These are phyloP conservation scores for Meliscaeva auricollis DNA, from an alignment of 2,888 invertebrate genomes.

Conservation along the genomic window DNA sequence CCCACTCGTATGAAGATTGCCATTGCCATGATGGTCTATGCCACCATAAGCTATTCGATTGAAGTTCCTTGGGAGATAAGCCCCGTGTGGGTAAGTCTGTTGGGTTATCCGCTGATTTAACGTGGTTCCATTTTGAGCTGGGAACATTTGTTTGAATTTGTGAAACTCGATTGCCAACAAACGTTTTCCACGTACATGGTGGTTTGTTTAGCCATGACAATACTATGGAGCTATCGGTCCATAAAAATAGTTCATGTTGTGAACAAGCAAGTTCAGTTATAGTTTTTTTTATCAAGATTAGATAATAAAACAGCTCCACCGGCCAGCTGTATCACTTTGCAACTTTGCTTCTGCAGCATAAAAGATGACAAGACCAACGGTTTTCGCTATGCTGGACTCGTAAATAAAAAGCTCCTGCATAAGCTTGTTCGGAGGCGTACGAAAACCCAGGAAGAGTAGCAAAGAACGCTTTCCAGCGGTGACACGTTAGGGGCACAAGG, in stretches of 20 bases:
- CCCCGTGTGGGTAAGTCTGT: too few species aligned
- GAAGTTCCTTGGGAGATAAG: too few species aligned
- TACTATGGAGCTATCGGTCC: constrained; percentile 30
- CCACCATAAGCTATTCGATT: too few species aligned
- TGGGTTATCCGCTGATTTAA: too few species aligned
- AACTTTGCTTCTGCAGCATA: constrained; percentile 10
- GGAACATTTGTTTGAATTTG: constrained; percentile 36
- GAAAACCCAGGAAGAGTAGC: neutral
- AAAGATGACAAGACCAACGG: constrained; percentile 5
- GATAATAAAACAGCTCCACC: constrained; percentile 62
- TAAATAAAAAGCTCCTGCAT: neutral
- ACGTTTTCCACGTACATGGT: constrained; percentile 49
- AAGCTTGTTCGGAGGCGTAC: neutral
- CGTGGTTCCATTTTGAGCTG: too few species aligned
- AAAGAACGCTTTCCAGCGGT: neutral
- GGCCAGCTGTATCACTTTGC: neutral
- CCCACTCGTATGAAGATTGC: too few species aligned
- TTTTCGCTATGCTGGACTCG: neutral
- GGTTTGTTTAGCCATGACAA: constrained; percentile 42
- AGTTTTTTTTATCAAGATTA: constrained; percentile 26
- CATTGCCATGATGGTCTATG: too few species aligned
- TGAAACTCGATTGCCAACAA: constrained; percentile 53
- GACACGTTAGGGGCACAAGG: constrained; percentile 1
- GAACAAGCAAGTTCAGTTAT: neutral
- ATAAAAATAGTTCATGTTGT: constrained; percentile 15